Base-by-base conservation (phyloP, 2,113 vertebrate species). In the Synchiropus splendidus region DNA sequence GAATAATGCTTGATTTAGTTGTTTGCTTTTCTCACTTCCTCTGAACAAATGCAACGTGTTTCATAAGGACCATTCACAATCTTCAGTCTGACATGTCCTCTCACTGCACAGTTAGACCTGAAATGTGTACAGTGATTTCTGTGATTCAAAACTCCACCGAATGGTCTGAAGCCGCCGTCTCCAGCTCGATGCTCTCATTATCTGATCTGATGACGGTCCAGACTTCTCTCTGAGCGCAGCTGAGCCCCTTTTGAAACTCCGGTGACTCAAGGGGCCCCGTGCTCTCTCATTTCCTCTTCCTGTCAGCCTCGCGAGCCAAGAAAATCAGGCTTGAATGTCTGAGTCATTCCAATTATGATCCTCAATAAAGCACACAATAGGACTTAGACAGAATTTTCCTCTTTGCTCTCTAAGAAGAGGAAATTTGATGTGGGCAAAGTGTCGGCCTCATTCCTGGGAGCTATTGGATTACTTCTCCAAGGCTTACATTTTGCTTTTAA, bases 201-300 rank as follows among this genome's bases (percentile, higher is more conserved):
- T 64, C 42, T 32, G 45, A 30, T 48, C 41, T 47, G 54, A 66
- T 39, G 36, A 16, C 3, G 3, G 8, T 66, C 44, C 42, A 51
- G 33, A 18, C n/a, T 18, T 45, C 9, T 32, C 17, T 16, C 36
- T 36, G 33, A 49, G 36, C 39, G 17, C 48, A 33, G 21, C 38
- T 17, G 38, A 61, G 40, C 40, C 16, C n/a, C 21, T 58, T 27
- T 49, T 58, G 18, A 51, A 53, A 48, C 55, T 46, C 21, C 42
- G 30, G 21, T 12, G 18, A 47, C 40, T 43, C 2, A 3, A 1
- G 5, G 12, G 8, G 0, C 33, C 30, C 27, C 18, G n/a, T 16
- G 11, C 8, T 4, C 37, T 59, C 48, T 58, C 39, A 59, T 54
- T 71, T 67, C 66, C 61, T 63, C 36, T 54, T 36, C 36, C 53